These are phyloP conservation scores for Drosophila incognita DNA, from an alignment of 2,888 invertebrate species.

Conservation along the genomic window DNA sequence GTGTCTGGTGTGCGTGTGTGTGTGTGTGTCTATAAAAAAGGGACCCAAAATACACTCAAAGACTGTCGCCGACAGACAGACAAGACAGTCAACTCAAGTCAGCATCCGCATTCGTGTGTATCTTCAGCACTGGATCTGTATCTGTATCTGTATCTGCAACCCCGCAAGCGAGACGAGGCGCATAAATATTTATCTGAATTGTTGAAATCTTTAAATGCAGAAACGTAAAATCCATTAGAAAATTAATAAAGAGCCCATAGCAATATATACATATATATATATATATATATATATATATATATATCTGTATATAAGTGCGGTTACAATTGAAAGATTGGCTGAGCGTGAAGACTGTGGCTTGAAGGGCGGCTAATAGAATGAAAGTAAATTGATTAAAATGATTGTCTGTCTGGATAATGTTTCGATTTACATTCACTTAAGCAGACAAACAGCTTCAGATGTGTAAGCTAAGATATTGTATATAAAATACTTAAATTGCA, in stretches of 20 bases:
- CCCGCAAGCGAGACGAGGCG: conserved; percentile 22
- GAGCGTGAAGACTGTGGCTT: conserved; percentile 5
- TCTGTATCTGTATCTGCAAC: conserved; percentile 37
- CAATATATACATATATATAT: conserved; percentile 26
- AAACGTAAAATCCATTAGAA: conserved; percentile 83
- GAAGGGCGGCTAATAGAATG: conserved; percentile 55
- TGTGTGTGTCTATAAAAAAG: conserved; percentile 66
- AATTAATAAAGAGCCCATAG: conserved; percentile 78
- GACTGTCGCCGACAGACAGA: conserved; percentile 45
- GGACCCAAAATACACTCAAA: conserved; percentile 38
- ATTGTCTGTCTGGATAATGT: conserved; percentile 50
- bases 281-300: conserved; percentile 21
- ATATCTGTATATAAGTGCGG: conserved; percentile 64
- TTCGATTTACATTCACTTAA: conserved; percentile 4
- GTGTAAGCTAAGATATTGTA: conserved; percentile 5
- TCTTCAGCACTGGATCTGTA: conserved; percentile 17
- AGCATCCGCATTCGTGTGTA: conserved; percentile 46
- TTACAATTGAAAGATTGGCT: conserved; percentile 52
- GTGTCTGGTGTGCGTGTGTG: conserved; percentile 30
- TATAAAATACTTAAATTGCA: conserved; percentile 23
- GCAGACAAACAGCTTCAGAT: background rate
- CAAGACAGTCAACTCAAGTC: conserved; percentile 50
- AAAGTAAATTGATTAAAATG: conserved; percentile 74
- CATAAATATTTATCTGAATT: conserved; percentile 76
- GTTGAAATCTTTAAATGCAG: conserved; percentile 76